Evolutionary conservation across 2,888 invertebrate genomes (phyloP).

Genomic region (Leptopterna dolabrata): DNA sequence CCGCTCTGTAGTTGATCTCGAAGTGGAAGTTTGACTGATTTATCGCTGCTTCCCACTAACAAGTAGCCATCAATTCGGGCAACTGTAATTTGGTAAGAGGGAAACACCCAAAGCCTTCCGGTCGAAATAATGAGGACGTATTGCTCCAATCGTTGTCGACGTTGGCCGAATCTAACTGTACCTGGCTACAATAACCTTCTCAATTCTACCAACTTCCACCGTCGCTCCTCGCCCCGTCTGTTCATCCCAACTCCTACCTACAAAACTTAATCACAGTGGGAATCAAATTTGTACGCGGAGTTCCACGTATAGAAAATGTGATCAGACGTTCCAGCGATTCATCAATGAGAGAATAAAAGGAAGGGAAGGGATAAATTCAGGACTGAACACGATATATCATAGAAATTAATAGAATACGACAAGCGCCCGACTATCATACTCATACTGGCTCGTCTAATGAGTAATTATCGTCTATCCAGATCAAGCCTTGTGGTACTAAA

Average conservation of each 20-base stretch:
- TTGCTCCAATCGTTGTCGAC: background rate
- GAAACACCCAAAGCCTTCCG: background rate
- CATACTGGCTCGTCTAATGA: too few relatives aligned
- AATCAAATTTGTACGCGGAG: too few relatives aligned
- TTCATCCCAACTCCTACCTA: background rate
- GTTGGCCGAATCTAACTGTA: background rate
- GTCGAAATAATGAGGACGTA: conserved; percentile 21
- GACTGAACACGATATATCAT: too few relatives aligned
- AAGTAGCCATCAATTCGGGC: conserved; percentile 18
- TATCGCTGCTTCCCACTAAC: background rate
- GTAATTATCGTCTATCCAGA: too few relatives aligned
- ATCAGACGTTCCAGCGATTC: too few relatives aligned
- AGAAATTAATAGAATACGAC: too few relatives aligned
- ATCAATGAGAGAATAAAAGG: too few relatives aligned
- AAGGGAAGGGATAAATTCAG: too few relatives aligned
- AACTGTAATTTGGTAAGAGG: conserved; percentile 6
- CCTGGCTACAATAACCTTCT: background rate
- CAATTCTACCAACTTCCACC: background rate
- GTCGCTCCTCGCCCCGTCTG: background rate
- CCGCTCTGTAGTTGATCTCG: background rate
- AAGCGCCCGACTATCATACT: too few relatives aligned
- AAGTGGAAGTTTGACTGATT: conserved; percentile 21
- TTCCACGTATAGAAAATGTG: too few relatives aligned
- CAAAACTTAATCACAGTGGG: too few relatives aligned
- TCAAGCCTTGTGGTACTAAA: too few relatives aligned